A percentile compares a stretch with the other conserved stretches of the same genome.
Conservation (phyloP, 2,888 invertebrate genomes). For the Drosophila neotestacea region DNA sequence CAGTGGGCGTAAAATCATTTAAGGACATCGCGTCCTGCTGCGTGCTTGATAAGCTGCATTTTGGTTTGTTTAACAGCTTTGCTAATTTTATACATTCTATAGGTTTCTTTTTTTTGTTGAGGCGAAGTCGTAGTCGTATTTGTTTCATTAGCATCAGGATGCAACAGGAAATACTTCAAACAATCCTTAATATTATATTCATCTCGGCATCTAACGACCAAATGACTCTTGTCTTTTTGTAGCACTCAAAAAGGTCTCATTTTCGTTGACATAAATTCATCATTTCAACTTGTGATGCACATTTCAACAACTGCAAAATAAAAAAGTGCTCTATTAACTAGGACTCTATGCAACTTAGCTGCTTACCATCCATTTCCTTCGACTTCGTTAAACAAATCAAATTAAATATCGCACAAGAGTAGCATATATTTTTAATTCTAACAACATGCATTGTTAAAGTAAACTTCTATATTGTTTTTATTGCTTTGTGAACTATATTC, state of each 20-base stretch:
- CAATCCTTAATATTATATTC: background rate
- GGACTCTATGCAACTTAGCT: background rate
- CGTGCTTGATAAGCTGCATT: constrained; percentile 51
- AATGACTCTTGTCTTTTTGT: background rate
- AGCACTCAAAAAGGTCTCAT: background rate
- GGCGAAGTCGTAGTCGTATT: background rate
- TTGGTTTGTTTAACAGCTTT: constrained; percentile 47
- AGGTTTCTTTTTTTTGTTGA: background rate
- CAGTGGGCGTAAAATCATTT: constrained; percentile 63
- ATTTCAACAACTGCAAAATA: background rate
- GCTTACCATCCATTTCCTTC: background rate
- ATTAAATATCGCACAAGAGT: too few species aligned
- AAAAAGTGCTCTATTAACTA: too few species aligned
- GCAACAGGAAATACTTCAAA: background rate
- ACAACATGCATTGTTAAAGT: background rate
- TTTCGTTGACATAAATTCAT: background rate
- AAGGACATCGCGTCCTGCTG: constrained; percentile 14
- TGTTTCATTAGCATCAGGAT: background rate
- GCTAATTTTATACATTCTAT: constrained; percentile 44
- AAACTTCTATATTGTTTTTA: background rate
- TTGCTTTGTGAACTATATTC: too few species aligned
- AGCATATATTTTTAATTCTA: background rate
- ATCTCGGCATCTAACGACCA: constrained; percentile 1
- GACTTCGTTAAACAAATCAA: background rate
- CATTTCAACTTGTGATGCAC: background rate